Conservation (phyloP, 2,113 vertebrate genomes). For the Passer domesticus region DNA sequence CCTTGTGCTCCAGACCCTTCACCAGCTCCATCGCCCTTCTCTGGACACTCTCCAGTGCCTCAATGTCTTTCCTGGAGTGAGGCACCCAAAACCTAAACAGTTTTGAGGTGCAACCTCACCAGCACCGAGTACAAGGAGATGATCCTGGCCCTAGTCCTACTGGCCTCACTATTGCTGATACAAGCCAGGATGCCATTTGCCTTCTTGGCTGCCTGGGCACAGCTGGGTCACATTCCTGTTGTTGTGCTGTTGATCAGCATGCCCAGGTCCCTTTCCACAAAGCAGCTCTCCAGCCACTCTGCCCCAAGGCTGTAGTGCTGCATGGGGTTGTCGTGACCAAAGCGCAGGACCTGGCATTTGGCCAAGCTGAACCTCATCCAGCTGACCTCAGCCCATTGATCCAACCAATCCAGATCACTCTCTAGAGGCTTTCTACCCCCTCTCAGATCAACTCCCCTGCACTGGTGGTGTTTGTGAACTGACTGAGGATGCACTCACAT, state of each 20-base stretch:
- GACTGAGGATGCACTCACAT: background rate
- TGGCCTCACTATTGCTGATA: background rate
- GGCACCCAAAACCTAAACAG: background rate
- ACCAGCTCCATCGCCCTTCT: background rate
- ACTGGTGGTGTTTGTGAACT: background rate
- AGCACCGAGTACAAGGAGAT: background rate
- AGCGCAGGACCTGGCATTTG: background rate
- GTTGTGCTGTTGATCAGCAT: background rate
- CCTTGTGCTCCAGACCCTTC: background rate
- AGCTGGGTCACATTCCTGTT: background rate
- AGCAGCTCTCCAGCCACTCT: background rate
- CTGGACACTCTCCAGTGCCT: background rate
- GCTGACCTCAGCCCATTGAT: background rate
- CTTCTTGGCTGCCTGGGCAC: background rate
- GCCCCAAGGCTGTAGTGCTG: background rate
- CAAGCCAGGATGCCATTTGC: background rate
- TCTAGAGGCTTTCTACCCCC: background rate
- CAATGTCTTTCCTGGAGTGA: background rate
- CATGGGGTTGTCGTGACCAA: background rate
- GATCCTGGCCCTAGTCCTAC: background rate
- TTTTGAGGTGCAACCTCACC: rapidly evolving
- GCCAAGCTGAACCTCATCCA: background rate
- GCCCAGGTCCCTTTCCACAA: background rate
- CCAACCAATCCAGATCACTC: background rate
- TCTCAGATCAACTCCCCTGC: rapidly evolving